Percentiles rank a stretch among this genome's conserved stretches.
Evolutionary conservation across 2,888 invertebrate species (phyloP).

Genomic region (Rhyacophila evoluta): DNA sequence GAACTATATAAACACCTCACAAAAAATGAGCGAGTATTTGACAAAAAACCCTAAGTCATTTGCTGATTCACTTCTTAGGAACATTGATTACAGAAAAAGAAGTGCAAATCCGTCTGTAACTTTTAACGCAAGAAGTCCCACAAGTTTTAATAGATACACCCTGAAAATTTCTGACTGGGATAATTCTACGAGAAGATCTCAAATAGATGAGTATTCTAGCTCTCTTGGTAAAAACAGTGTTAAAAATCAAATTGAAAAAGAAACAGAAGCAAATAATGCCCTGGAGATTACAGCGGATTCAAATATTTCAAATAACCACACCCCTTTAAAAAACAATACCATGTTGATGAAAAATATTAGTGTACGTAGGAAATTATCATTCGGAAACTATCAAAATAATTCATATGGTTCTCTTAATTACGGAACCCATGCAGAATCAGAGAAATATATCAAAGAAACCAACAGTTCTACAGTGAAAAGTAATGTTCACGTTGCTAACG

Average conservation of each 20-base stretch:
- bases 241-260: not conserved
- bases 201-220: not conserved
- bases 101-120: not conserved
- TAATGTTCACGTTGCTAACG: not conserved
- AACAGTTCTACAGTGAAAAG: not conserved
- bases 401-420: not conserved
- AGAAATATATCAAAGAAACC: not conserved
- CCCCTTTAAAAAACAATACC: not conserved
- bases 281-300: not conserved
- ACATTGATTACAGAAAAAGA: not conserved
- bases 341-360: not conserved
- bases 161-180: not conserved
- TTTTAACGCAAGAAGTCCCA: not conserved
- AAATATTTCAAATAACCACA: not conserved
- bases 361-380: not conserved
- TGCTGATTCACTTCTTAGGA: slow-evolving; percentile 25
- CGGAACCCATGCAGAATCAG: not conserved
- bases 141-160: not conserved
- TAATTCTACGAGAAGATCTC: not conserved
- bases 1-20: slow-evolving; percentile 44
- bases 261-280: not conserved
- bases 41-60: slow-evolving; percentile 35
- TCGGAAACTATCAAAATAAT: not conserved
- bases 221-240: not conserved
- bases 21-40: slow-evolving; percentile 37